These are phyloP conservation scores for Oedothorax gibbosus DNA, from an alignment of 1,140 invertebrate species.

Conservation along the genomic window DNA sequence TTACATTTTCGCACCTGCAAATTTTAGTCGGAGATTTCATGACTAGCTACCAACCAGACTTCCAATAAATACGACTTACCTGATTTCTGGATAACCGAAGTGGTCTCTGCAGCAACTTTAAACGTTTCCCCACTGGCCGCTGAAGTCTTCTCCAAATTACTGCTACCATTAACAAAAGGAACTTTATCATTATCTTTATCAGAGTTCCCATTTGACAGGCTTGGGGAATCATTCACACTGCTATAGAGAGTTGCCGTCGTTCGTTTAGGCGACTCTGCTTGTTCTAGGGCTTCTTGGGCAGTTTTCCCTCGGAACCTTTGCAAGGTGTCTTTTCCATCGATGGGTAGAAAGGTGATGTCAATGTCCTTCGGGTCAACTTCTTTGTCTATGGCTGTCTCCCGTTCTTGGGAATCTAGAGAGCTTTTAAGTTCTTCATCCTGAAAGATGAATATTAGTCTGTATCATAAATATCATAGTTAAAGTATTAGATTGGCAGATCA, in stretches of 20 bases:
- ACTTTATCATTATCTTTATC: neutral
- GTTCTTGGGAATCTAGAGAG: slow-evolving; percentile 31
- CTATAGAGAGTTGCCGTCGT: neutral
- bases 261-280: slow-evolving; percentile 12
- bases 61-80: too few relatives aligned
- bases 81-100: slow-evolving; percentile 38
- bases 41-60: too few relatives aligned
- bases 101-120: slow-evolving; percentile 1
- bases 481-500: too few relatives aligned
- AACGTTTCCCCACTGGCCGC: neutral
- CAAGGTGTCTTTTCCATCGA: slow-evolving; percentile 52
- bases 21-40: too few relatives aligned
- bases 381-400: slow-evolving; percentile 1
- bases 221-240: neutral
- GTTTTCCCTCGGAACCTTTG: slow-evolving; percentile 49
- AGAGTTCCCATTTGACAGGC: slow-evolving; percentile 25
- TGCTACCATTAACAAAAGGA: neutral
- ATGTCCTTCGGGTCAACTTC: slow-evolving; percentile 47
- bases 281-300: slow-evolving; percentile 33
- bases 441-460: neutral
- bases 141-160: neutral
- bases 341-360: slow-evolving; percentile 40
- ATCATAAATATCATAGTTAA: too few relatives aligned
- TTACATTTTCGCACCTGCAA: too few relatives aligned
- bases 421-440: slow-evolving; percentile 57